Conservation (phyloP, 1,140 invertebrate genomes). For the Zaprionus lachaisei region DNA sequence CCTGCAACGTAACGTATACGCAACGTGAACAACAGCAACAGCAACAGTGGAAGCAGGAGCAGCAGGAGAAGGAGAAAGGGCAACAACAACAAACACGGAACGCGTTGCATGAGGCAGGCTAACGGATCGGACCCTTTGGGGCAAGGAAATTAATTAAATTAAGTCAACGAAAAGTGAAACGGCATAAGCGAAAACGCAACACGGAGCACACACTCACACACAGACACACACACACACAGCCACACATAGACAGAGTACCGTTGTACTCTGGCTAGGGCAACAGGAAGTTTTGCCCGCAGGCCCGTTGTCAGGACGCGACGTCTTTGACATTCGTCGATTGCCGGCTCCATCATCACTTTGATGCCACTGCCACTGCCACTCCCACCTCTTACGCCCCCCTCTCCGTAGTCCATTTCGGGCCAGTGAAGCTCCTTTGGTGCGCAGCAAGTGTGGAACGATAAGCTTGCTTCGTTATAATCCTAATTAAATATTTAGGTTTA, state of each 20-base stretch:
- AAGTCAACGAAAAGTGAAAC: slow-evolving; percentile 82
- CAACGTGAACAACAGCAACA: slow-evolving; percentile 56
- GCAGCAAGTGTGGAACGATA: slow-evolving; percentile 55
- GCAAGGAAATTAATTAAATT: slow-evolving; percentile 82
- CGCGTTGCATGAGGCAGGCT: slow-evolving; percentile 43
- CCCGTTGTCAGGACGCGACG: slow-evolving; percentile 46
- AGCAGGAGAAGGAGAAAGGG: slow-evolving; percentile 1
- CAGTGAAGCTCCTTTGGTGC: neutral
- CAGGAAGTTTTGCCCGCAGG: slow-evolving; percentile 68
- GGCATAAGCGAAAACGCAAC: slow-evolving; percentile 56
- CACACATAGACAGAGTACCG: slow-evolving; percentile 12
- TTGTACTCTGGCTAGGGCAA: slow-evolving; percentile 47
- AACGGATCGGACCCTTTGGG: slow-evolving; percentile 72
- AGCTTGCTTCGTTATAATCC: slow-evolving; percentile 80
- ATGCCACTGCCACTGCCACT: slow-evolving; percentile 42
- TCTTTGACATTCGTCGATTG: slow-evolving; percentile 76
- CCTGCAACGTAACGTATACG: slow-evolving; percentile 74
- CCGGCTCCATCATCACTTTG: slow-evolving; percentile 62
- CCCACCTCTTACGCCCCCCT: neutral
- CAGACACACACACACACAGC: slow-evolving; percentile 31
- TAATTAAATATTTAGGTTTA: slow-evolving; percentile 83
- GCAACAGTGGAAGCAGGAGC: slow-evolving; percentile 12
- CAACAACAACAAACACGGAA: slow-evolving; percentile 12
- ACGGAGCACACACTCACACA: slow-evolving; percentile 38
- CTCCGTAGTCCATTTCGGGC: neutral